Conservation (phyloP, 2,888 invertebrate genomes). For the Hofmannophila pseudospretella region DNA sequence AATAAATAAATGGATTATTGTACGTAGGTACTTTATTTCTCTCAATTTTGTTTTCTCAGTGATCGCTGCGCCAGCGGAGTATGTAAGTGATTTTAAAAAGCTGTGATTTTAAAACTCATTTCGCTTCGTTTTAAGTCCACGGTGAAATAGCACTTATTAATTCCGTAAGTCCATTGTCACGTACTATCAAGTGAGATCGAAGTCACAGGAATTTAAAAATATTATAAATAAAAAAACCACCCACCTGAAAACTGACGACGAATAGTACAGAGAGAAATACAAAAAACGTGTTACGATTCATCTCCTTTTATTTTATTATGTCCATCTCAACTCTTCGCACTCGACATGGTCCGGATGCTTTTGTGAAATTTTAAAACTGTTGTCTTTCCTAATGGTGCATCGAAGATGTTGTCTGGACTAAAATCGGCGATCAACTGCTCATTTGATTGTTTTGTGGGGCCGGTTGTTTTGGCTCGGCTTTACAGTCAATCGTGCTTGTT, state of each 20-base stretch:
- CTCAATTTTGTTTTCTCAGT: too few relatives aligned
- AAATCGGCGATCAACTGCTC: constrained; percentile 1
- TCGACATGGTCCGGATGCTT: constrained; percentile 3
- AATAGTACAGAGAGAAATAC: constrained; percentile 42
- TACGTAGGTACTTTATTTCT: too few relatives aligned
- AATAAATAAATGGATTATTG: too few relatives aligned
- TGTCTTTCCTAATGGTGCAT: neutral
- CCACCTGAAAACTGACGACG: constrained; percentile 54
- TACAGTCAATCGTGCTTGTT: too few relatives aligned
- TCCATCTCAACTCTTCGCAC: constrained; percentile 10
- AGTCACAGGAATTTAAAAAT: too few relatives aligned
- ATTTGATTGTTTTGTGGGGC: constrained; percentile 3
- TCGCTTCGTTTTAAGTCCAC: too few relatives aligned
- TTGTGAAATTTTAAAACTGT: neutral
- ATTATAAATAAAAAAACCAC: constrained; percentile 17
- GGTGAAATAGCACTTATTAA: too few relatives aligned
- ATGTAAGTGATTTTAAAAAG: too few relatives aligned
- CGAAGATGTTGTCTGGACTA: constrained; percentile 1
- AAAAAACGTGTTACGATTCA: constrained; percentile 52
- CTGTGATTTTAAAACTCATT: too few relatives aligned
- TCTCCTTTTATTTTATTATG: constrained; percentile 26
- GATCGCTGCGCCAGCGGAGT: too few relatives aligned
- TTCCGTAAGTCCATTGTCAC: too few relatives aligned
- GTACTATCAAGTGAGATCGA: too few relatives aligned
- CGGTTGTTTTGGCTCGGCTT: constrained; percentile 6